A percentile compares a stretch with the other conserved stretches of the same genome.
Evolutionary conservation across 2,888 invertebrate genomes (phyloP).

Genomic region (Geophilus truncorum): DNA sequence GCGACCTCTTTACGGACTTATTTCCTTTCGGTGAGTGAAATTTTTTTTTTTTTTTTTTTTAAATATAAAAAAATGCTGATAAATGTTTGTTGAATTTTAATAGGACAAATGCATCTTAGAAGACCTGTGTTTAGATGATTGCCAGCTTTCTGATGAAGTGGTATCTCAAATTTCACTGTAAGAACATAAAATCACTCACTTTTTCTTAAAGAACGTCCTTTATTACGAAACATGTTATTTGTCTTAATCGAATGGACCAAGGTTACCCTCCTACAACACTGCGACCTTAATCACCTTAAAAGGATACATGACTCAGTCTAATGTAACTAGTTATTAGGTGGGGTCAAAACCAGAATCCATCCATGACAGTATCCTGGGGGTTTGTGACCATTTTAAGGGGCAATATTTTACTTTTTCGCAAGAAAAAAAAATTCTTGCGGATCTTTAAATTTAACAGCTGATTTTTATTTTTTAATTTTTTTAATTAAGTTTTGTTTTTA

Average conservation of each 20-base stretch:
- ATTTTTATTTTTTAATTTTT: background rate
- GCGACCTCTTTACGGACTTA: background rate
- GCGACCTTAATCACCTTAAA: constrained; percentile 20
- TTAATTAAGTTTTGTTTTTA: background rate
- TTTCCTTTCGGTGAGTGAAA: background rate
- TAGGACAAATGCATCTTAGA: background rate
- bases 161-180: constrained; percentile 7
- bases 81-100: background rate
- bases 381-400: background rate
- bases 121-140: background rate
- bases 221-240: background rate
- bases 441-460: background rate
- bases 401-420: too few relatives aligned
- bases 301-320: background rate
- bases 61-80: background rate
- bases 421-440: too few relatives aligned
- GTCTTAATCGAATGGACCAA: background rate
- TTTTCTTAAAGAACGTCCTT: background rate
- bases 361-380: background rate
- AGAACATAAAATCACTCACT: background rate
- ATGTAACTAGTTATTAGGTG: background rate
- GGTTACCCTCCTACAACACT: background rate
- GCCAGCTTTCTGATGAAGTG: background rate
- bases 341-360: background rate
- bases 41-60: background rate